Evolutionary conservation across 2,888 invertebrate species (phyloP).

Genomic region (Zeuzera pyrina): DNA sequence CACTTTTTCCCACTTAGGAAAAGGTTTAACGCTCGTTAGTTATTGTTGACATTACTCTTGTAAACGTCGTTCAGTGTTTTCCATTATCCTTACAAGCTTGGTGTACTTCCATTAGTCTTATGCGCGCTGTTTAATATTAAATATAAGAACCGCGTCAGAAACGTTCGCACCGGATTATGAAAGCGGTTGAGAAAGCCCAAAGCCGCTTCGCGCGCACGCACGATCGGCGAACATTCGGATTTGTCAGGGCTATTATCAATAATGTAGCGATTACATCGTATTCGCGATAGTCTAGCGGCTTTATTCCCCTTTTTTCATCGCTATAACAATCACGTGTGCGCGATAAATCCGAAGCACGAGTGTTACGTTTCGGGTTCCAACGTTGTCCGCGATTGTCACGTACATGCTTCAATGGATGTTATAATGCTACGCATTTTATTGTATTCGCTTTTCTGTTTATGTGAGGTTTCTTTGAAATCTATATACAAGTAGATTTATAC

Average conservation of each 20-base stretch:
- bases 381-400: constrained; percentile 24
- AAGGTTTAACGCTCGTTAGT: no score
- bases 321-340: constrained; percentile 29
- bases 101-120: no score
- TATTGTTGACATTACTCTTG: no score
- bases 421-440: constrained; percentile 39
- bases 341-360: constrained; percentile 32
- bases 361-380: constrained; percentile 13
- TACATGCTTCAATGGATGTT: constrained; percentile 32
- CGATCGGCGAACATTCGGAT: constrained; percentile 4
- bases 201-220: no score
- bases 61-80: no score
- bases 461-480: constrained; percentile 7
- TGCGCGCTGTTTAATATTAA: no score
- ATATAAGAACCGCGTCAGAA: no score
- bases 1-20: no score
- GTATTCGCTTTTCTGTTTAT: constrained; percentile 28
- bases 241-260: constrained; percentile 20
- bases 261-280: constrained; percentile 21
- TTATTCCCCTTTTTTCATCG: constrained; percentile 22
- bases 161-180: no score
- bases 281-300: constrained; percentile 8
- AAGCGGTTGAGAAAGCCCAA: no score
- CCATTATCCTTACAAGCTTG: no score
- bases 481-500: no score